Evolutionary conservation across 1,140 invertebrate genomes (phyloP).

Genomic region (Habropoda laboriosa): DNA sequence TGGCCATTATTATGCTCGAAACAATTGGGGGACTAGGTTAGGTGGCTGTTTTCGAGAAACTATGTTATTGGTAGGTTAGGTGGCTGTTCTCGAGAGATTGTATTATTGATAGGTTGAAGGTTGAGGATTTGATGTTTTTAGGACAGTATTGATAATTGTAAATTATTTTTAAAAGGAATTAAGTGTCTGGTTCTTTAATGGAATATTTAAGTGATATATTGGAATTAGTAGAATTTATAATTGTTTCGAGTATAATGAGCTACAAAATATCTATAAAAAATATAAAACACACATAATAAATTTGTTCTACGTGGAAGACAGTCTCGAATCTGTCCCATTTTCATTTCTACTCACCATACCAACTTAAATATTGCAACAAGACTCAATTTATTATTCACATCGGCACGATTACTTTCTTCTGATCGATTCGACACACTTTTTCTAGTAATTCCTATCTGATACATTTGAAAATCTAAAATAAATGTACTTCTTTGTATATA

Average conservation of each 20-base stretch:
- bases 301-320: not conserved
- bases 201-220: too few species aligned
- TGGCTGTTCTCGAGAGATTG: not conserved
- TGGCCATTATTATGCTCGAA: slow-evolving; percentile 15
- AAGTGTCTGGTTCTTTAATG: too few species aligned
- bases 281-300: not conserved
- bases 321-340: not conserved
- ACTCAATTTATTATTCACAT: slow-evolving; percentile 12
- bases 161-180: too few species aligned
- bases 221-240: too few species aligned
- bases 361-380: slow-evolving; percentile 18
- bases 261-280: not conserved
- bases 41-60: not conserved
- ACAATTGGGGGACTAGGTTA: slow-evolving; percentile 22
- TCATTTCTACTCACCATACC: not conserved
- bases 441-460: not conserved
- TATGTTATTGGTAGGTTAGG: too few species aligned
- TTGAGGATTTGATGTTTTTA: not conserved
- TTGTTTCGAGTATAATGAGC: not conserved
- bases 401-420: not conserved
- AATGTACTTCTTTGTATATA: too few species aligned
- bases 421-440: slow-evolving; percentile 1
- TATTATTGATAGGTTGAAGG: too few species aligned
- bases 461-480: not conserved
- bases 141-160: too few species aligned